Base-by-base conservation (phyloP, 2,113 vertebrate species). In the Ploceus nigricollis region DNA sequence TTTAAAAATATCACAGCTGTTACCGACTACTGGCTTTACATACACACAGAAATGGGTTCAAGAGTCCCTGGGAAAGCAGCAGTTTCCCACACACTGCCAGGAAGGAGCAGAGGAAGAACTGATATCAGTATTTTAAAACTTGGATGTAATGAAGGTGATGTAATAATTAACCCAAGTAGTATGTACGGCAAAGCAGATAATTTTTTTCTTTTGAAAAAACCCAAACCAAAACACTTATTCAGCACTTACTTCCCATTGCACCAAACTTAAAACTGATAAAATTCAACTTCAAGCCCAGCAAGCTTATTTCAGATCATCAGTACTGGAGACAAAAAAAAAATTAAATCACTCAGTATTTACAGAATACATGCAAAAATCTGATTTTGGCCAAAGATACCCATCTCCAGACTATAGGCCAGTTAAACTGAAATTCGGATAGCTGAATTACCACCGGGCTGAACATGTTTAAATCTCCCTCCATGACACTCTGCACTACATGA, bases 11-110 rank as follows among this genome's bases (percentile, higher is more conserved):
- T n/a, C 51, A 11, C 0, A 4, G 42, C 47, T 4, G 1, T 22
- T 27, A 53, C 4, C 0, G 0, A 48, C 50, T 1, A 1, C 3
- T 0, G 0, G 50, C 40, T 56, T 44, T 10, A 30, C 7, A 5
- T 1, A 10, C 1, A 2, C 4, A 12, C 18, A 70, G 64, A 50
- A 63, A 39, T 0, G 2, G 6, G 50, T 63, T 70, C 64, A 39
- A 24, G 47, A 39, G 39, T 19, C 76, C 28, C 18, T n/a, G 37
- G 37, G 53, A 86, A 50, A 80, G 37, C 45, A 84, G 60, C 25
- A 31, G 13, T 16, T 70, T n/a, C 42, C 63, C 31, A 33, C 19
- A 71, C 0, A 1, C 35, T 83, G 72, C 60, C 57, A 70, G 51
- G 63, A 63, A 42, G 42, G 22, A 30, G 25, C 3, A 37, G 12